Evolutionary conservation across 2,113 vertebrate genomes (phyloP).

Genomic region (Podocnemis expansa): DNA sequence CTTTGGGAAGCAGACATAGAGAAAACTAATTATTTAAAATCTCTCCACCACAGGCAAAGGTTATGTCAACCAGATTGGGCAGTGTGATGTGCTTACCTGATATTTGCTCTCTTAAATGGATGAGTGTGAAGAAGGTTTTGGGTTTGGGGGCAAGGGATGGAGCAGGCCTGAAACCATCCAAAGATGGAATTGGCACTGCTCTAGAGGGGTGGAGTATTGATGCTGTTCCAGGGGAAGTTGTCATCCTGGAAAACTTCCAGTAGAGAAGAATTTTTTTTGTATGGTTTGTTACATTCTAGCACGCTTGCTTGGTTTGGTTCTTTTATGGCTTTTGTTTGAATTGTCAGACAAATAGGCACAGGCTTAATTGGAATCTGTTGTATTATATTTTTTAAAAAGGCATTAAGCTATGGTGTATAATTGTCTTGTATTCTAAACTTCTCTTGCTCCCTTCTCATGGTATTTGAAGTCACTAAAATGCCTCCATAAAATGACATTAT

Average conservation of each 20-base stretch:
- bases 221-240: background rate
- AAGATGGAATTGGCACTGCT: background rate
- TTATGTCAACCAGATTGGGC: background rate
- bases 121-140: background rate
- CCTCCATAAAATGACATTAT: constrained; percentile 48
- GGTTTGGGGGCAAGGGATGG: background rate
- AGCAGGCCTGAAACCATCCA: background rate
- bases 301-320: constrained; percentile 8
- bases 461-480: constrained; percentile 20
- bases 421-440: constrained; percentile 3
- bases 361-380: background rate
- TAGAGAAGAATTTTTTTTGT: background rate
- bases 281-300: background rate
- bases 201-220: background rate
- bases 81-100: background rate
- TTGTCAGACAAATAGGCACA: background rate
- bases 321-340: background rate
- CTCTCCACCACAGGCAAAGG: background rate
- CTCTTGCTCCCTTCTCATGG: background rate
- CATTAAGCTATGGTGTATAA: background rate
- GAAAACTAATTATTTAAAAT: background rate
- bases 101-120: background rate
- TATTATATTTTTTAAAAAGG: background rate
- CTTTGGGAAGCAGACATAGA: no score
- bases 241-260: background rate